Evolutionary conservation across 2,113 vertebrate genomes (phyloP).

Genomic region (Oceanites oceanicus): DNA sequence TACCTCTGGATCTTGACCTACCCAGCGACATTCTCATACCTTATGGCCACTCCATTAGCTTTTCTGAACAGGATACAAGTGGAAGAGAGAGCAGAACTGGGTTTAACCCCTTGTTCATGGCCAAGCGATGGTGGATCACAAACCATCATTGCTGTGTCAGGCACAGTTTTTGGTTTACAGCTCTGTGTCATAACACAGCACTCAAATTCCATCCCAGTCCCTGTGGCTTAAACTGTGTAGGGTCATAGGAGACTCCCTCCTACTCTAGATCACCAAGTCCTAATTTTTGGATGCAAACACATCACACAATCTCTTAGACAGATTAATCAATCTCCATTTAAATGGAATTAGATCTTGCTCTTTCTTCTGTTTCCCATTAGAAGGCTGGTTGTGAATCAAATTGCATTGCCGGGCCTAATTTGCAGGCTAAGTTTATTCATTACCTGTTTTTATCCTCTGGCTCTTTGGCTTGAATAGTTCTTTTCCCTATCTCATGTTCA

Average conservation of each 20-base stretch:
- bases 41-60: background rate
- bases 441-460: background rate
- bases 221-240: background rate
- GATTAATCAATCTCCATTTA: background rate
- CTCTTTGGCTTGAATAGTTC: background rate
- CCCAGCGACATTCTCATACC: background rate
- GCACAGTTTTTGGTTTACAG: accelerated
- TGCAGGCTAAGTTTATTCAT: background rate
- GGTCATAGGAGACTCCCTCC: background rate
- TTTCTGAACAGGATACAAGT: background rate
- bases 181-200: background rate
- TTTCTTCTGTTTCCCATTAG: background rate
- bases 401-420: background rate
- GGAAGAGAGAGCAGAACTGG: background rate
- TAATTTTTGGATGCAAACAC: background rate
- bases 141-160: background rate
- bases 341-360: background rate
- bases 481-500: background rate
- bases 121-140: background rate
- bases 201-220: background rate
- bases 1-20: background rate
- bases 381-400: background rate
- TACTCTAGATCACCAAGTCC: background rate
- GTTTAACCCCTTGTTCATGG: background rate
- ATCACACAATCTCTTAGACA: background rate